These are phyloP conservation scores for Anas platyrhynchos DNA, from an alignment of 2,113 vertebrate genomes.

Conservation along the genomic window DNA sequence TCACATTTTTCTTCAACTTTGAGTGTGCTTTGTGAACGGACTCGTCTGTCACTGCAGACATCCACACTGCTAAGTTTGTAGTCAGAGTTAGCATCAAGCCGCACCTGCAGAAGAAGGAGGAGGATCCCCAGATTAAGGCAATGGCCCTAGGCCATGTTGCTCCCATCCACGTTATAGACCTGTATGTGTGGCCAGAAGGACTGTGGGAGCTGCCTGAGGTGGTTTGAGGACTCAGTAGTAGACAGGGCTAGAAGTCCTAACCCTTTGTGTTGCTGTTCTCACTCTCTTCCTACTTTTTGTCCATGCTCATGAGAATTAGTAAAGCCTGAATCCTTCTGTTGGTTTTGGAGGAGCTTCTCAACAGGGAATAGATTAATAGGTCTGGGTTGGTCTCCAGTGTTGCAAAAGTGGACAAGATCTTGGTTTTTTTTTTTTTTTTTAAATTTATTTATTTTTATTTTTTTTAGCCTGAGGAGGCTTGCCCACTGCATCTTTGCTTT, in stretches of 20 bases:
- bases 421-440: background rate
- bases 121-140: background rate
- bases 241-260: background rate
- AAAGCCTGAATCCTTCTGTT: background rate
- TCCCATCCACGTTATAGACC: background rate
- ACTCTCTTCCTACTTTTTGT: background rate
- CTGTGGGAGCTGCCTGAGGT: background rate
- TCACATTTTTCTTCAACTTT: conserved; percentile 53
- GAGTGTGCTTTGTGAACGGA: conserved; percentile 86
- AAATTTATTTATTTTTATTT: background rate
- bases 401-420: background rate
- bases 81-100: conserved; percentile 92
- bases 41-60: conserved; percentile 91
- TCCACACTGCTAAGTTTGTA: conserved; percentile 93
- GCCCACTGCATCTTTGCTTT: background rate
- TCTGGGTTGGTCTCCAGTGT: background rate
- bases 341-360: background rate
- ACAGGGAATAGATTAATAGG: background rate
- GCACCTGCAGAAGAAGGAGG: conserved; percentile 76
- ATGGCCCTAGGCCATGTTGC: background rate
- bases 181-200: background rate
- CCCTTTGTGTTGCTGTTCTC: background rate
- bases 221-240: background rate
- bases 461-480: background rate
- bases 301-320: background rate